Conservation (phyloP, 2,888 invertebrate species). For the Ceratothoa steindachneri region DNA sequence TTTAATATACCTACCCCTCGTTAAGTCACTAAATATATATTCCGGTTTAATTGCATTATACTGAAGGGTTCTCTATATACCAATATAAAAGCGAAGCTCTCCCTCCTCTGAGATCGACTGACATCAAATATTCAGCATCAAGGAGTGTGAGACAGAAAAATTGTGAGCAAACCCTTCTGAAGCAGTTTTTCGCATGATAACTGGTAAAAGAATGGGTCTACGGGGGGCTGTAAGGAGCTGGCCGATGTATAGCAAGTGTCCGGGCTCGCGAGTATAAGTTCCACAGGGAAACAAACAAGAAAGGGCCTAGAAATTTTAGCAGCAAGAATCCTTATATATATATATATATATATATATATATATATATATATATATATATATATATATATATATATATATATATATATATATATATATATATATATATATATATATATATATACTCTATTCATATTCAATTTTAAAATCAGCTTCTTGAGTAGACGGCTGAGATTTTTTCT, state of each 20-base stretch:
- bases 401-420: constrained; percentile 20
- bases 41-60: constrained; percentile 4
- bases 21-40: too few species aligned
- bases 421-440: constrained; percentile 13
- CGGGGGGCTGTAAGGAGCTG: constrained; percentile 10
- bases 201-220: constrained; percentile 12
- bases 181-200: constrained; percentile 15
- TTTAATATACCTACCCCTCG: too few species aligned
- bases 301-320: constrained; percentile 4
- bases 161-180: constrained; percentile 15
- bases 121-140: constrained; percentile 10
- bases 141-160: constrained; percentile 11
- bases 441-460: constrained; percentile 9
- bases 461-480: background rate
- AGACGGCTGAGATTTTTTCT: background rate
- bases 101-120: background rate
- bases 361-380: constrained; percentile 21
- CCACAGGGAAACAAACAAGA: constrained; percentile 12
- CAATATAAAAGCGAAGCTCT: background rate
- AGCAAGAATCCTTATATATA: background rate
- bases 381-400: constrained; percentile 23
- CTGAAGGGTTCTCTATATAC: background rate
- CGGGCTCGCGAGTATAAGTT: constrained; percentile 3
- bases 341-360: constrained; percentile 20
- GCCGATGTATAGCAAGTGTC: constrained; percentile 11